phyloP scores from a whole-genome alignment of 2,113 vertebrate genomes.

The Thomomys bottae region DNA sequence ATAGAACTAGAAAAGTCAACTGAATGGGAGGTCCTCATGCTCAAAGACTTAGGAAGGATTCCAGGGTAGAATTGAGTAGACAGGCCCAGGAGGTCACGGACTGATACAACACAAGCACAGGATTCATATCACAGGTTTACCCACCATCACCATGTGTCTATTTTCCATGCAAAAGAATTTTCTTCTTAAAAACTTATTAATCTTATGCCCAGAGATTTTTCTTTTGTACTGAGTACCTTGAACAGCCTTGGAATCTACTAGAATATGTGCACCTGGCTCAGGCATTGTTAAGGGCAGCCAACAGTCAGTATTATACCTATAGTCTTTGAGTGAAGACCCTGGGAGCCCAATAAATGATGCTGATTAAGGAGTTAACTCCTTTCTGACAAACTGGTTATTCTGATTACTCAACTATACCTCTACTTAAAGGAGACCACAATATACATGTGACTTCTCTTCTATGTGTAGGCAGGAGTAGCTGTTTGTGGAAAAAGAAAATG shows the following conservation, averaged over 20 bases:
- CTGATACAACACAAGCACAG: background rate
- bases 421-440: background rate
- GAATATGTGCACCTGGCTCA: background rate
- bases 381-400: background rate
- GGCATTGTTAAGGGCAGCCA: rapidly evolving
- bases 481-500: background rate
- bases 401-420: background rate
- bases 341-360: background rate
- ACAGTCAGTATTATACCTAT: background rate
- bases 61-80: background rate
- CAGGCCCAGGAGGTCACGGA: background rate
- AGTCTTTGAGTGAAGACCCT: background rate
- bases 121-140: background rate
- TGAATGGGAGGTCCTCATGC: background rate
- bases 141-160: background rate
- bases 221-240: background rate
- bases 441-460: slow-evolving; percentile 19
- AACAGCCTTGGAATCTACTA: background rate
- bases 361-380: background rate
- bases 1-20: background rate
- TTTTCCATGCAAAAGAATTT: background rate
- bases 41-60: background rate
- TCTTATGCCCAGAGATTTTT: background rate
- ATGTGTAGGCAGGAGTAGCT: background rate
- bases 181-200: background rate